These are phyloP conservation scores for Chrysemys picta DNA, from an alignment of 2,113 vertebrate genomes.

Conservation along the genomic window DNA sequence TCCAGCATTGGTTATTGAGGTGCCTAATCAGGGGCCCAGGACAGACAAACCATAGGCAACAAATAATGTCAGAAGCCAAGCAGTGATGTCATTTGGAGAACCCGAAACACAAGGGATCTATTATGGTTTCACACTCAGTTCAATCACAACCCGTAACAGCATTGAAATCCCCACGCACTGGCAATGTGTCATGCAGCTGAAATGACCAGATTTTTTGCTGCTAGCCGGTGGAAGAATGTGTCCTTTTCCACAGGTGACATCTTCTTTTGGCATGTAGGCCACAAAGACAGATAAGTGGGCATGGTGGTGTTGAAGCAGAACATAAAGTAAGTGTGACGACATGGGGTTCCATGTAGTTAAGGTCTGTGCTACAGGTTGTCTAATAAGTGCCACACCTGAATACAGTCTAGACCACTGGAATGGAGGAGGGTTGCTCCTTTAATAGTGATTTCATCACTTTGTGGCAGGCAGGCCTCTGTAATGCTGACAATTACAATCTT, in stretches of 20 bases:
- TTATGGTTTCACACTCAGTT: neutral
- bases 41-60: neutral
- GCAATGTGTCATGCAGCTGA: neutral
- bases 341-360: neutral
- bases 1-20: neutral
- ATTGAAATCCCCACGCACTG: neutral
- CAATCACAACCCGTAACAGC: neutral
- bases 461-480: too few species aligned
- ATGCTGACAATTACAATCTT: neutral
- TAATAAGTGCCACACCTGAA: neutral
- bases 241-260: neutral
- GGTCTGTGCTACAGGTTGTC: neutral
- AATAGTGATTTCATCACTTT: neutral
- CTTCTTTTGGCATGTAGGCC: neutral
- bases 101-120: too few species aligned
- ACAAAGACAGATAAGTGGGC: neutral
- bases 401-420: neutral
- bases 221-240: neutral
- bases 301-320: neutral
- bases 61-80: neutral
- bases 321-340: neutral
- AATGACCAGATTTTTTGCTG: neutral
- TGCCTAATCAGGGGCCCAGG: neutral
- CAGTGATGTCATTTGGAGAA: neutral
- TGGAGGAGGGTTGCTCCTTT: neutral